Base-by-base conservation (phyloP, 2,797 vertebrate species). In the Gymnopithys bicolor region DNA sequence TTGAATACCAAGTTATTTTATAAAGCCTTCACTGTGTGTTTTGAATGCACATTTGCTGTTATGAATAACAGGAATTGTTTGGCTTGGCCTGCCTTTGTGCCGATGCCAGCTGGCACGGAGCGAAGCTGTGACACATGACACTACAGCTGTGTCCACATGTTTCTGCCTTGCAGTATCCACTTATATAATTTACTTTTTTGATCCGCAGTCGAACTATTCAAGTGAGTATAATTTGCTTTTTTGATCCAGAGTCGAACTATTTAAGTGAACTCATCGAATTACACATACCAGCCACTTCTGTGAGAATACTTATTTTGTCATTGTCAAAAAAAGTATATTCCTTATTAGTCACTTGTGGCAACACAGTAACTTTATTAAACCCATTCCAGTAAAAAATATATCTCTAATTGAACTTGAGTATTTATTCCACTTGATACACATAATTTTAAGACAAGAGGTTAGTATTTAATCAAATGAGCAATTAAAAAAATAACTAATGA, bases 51-150 rank as follows among this genome's bases (percentile, higher is more conserved):
- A 97, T 98, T 98, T 98, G 98, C 98, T 98, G 98, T 98, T 97
- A 98, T 99, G 99, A 99, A 99, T 99, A 98, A 99, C 98, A 98
- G 98, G 98, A 98, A 99, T 99, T 99, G 99, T 99, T 99, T 98
- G 97, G 97, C 98, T 98, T 97, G 97, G 96, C 95, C 97, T 98
- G 97, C 96, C 98, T 99, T 98, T 98, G 98, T 99, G 98, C 95
- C 83, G 90, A 66, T 98, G 98, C 98, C 99, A 99, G 98, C 98
- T 99, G 98, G 98, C 98, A 99, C 91, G 55, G 97, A 98, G 97
- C 91, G 43, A 93, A 95, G 97, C 96, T 95, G 89, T 97, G 98
- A 99, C 99, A 99, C 98, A 98, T 99, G 98, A 99, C 98, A 98
- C 97, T 98, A 98, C 99, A 99, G 99, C 99, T 99, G 99, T 98